A percentile compares a stretch with the other conserved stretches of the same genome.
Conservation (phyloP, 1,140 invertebrate species). For the Musca domestica region DNA sequence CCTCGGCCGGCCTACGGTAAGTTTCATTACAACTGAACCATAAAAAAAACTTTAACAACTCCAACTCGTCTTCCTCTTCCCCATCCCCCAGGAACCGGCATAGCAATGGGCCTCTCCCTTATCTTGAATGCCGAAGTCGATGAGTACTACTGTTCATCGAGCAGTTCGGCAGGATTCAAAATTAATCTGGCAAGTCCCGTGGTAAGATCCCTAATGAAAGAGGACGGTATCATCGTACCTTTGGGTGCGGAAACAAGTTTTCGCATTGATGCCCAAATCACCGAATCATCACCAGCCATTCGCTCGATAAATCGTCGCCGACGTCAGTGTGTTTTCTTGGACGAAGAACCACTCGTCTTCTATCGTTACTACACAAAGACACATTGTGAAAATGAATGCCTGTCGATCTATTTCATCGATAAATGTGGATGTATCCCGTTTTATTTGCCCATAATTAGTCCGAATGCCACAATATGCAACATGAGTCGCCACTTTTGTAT, state of each 20-base stretch:
- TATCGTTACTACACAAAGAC: conserved; percentile 49
- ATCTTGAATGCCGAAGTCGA: conserved; percentile 67
- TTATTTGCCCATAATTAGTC: conserved; percentile 61
- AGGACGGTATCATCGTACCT: conserved; percentile 66
- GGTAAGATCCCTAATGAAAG: conserved; percentile 71
- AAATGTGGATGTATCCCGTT: conserved; percentile 67
- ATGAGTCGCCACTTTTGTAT: conserved; percentile 34
- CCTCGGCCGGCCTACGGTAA: conserved; percentile 60
- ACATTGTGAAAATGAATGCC: conserved; percentile 71
- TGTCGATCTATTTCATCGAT: conserved; percentile 63
- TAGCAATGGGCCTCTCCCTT: conserved; percentile 66
- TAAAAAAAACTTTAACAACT: no score
- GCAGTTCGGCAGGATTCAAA: conserved; percentile 72
- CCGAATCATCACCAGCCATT: conserved; percentile 61
- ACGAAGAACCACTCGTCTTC: conserved; percentile 66
- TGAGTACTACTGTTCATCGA: conserved; percentile 77
- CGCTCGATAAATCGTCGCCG: conserved; percentile 61
- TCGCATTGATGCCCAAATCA: conserved; percentile 63
- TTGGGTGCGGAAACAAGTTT: conserved; percentile 68
- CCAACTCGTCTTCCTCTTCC: neutral
- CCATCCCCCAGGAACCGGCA: conserved; percentile 59
- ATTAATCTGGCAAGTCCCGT: conserved; percentile 68
- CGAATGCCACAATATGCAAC: conserved; percentile 35
- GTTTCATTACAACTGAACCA: no score
- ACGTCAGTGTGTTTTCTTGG: conserved; percentile 70